phyloP scores from a whole-genome alignment of 1,140 invertebrate species.

The Heliothis virescens region DNA sequence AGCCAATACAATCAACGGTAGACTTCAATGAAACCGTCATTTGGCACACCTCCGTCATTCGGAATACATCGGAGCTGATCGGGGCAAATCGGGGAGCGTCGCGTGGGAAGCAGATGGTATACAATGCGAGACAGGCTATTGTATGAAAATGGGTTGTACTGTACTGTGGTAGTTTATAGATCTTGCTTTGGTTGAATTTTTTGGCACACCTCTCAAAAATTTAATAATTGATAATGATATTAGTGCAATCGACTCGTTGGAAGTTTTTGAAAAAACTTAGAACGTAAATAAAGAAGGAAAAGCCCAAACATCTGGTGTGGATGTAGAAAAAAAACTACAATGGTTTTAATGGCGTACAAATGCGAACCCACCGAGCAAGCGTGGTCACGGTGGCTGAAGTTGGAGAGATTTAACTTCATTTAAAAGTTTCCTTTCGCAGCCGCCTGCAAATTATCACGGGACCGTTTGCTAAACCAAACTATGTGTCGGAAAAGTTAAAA shows the following conservation, averaged over 20 bases:
- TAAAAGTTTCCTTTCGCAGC: conserved; percentile 12
- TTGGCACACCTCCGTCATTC: conserved; percentile 31
- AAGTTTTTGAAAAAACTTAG: too few relatives aligned
- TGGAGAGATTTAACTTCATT: conserved; percentile 24
- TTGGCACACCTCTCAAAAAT: background rate
- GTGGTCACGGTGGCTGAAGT: background rate
- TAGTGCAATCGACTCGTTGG: background rate
- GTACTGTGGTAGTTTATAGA: background rate
- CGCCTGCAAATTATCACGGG: conserved; percentile 7
- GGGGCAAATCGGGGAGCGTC: conserved; percentile 10
- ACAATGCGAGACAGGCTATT: conserved; percentile 23
- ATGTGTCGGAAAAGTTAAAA: background rate
- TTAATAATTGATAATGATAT: background rate
- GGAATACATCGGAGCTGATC: conserved; percentile 2
- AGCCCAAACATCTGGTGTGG: background rate
- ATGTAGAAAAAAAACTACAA: background rate
- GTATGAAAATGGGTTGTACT: conserved; percentile 7
- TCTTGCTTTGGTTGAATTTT: conserved; percentile 3
- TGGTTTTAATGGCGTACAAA: background rate
- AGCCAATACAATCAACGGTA: conserved; percentile 35
- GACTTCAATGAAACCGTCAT: conserved; percentile 25
- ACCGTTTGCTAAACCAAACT: conserved; percentile 5
- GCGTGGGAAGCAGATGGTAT: conserved; percentile 18
- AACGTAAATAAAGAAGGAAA: too few relatives aligned
- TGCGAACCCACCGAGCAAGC: background rate